phyloP scores from a whole-genome alignment of 53 echinoderm and acorn worm species.

The Zoroaster sp. region DNA sequence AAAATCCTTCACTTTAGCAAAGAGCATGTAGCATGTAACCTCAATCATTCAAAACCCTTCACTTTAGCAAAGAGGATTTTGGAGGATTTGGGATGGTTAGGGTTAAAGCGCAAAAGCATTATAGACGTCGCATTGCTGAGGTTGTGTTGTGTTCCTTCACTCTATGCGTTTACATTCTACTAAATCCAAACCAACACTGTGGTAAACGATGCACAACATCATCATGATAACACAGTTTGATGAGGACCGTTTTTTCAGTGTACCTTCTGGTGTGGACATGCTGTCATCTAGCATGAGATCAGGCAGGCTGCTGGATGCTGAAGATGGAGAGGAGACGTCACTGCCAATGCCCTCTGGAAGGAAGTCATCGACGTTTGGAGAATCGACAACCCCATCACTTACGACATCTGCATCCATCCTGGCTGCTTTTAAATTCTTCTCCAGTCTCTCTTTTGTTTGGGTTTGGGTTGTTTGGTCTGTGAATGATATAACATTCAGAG shows the following conservation, averaged over 20 bases:
- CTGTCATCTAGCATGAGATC: neutral
- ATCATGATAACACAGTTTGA: too few relatives aligned
- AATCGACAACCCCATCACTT: neutral
- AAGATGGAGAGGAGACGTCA: constrained; percentile 8
- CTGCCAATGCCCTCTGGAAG: constrained; percentile 59
- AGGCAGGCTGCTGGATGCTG: neutral
- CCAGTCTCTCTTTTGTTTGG: neutral
- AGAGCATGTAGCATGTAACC: too few relatives aligned
- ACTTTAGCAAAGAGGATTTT: too few relatives aligned
- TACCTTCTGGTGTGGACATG: constrained; percentile 18
- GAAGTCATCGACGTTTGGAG: neutral
- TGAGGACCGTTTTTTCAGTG: neutral
- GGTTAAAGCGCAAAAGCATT: too few relatives aligned
- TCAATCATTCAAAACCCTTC: too few relatives aligned
- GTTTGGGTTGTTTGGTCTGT: neutral
- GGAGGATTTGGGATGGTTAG: too few relatives aligned
- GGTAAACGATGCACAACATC: too few relatives aligned
- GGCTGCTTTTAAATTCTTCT: neutral
- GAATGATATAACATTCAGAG: neutral
- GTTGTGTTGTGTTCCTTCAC: too few relatives aligned
- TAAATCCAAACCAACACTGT: too few relatives aligned
- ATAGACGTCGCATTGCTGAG: too few relatives aligned
- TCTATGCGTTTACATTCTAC: too few relatives aligned
- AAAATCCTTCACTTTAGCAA: too few relatives aligned
- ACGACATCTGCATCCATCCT: neutral